A percentile compares a stretch with the other conserved stretches of the same genome.
Conservation (phyloP, 2,888 invertebrate genomes). For the Rhagium mordax region DNA sequence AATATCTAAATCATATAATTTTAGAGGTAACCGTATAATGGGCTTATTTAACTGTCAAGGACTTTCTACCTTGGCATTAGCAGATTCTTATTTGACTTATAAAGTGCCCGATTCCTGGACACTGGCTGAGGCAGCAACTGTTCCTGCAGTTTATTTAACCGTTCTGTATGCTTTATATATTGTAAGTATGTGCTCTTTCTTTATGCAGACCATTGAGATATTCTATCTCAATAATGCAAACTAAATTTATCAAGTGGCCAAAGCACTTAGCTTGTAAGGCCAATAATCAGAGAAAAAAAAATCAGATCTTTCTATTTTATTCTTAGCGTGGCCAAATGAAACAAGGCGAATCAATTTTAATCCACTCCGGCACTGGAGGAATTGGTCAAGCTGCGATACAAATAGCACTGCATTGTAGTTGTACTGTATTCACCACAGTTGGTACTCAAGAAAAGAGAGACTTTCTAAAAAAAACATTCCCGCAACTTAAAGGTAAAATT, state of each 20-base stretch:
- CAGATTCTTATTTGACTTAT: slow-evolving; percentile 70
- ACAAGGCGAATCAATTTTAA: slow-evolving; percentile 69
- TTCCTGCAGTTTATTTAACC: slow-evolving; percentile 76
- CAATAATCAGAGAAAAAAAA: too few species aligned
- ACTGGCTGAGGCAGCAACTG: slow-evolving; percentile 75
- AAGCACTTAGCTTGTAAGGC: too few species aligned
- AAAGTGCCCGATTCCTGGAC: slow-evolving; percentile 73
- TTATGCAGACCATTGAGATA: too few species aligned
- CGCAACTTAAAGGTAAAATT: slow-evolving; percentile 65
- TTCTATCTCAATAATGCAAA: too few species aligned
- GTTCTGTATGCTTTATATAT: slow-evolving; percentile 55
- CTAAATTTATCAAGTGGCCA: too few species aligned
- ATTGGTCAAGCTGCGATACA: slow-evolving; percentile 87
- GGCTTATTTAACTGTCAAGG: slow-evolving; percentile 72
- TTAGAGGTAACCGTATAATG: slow-evolving; percentile 64
- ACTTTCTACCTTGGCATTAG: slow-evolving; percentile 73
- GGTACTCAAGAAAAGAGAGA: slow-evolving; percentile 77
- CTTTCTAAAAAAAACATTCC: slow-evolving; percentile 74
- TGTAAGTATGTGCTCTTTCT: too few species aligned
- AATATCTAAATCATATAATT: too few species aligned
- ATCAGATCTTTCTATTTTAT: background rate
- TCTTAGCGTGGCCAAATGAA: slow-evolving; percentile 53
- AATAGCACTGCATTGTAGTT: slow-evolving; percentile 77
- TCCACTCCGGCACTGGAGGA: slow-evolving; percentile 79
- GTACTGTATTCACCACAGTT: slow-evolving; percentile 82